Conservation (phyloP, 2,797 vertebrate species). For the Antrozous pallidus region DNA sequence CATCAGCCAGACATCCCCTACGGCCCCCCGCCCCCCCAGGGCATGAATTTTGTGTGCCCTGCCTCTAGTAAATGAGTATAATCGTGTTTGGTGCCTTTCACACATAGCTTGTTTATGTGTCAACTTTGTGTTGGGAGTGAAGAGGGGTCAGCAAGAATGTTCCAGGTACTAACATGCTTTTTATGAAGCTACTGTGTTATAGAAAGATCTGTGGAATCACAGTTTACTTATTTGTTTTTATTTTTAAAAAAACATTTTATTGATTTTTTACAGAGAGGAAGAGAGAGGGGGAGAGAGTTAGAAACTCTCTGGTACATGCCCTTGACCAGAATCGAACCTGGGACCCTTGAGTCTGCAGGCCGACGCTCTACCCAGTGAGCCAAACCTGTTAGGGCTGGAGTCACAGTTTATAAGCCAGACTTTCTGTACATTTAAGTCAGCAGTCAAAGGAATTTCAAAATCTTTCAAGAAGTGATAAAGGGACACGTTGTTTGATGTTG, state of each 20-base stretch:
- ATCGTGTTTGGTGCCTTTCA: not conserved
- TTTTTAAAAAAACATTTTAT: no score
- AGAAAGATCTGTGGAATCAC: not conserved
- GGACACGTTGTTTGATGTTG: not conserved
- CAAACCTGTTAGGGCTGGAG: no score
- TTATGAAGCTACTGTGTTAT: not conserved
- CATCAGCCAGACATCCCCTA: no score
- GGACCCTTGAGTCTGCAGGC: no score
- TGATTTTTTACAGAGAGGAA: no score
- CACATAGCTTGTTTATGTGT: not conserved
- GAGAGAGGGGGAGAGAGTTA: no score
- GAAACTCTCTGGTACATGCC: no score
- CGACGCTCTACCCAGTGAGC: no score
- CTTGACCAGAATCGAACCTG: no score
- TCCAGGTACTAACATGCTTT: not conserved
- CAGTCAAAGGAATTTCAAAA: not conserved
- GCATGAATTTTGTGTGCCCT: no score
- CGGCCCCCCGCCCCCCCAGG: accelerated
- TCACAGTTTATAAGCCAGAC: not conserved
- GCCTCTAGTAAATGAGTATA: not conserved
- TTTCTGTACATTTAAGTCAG: not conserved
- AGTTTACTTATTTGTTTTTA: no score
- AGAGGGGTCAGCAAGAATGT: not conserved
- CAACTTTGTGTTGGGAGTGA: not conserved
- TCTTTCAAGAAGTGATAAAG: not conserved